Percentiles rank a stretch among this genome's conserved stretches.
phyloP scores from a whole-genome alignment of 2,797 vertebrate genomes.

The Momotus momota region DNA sequence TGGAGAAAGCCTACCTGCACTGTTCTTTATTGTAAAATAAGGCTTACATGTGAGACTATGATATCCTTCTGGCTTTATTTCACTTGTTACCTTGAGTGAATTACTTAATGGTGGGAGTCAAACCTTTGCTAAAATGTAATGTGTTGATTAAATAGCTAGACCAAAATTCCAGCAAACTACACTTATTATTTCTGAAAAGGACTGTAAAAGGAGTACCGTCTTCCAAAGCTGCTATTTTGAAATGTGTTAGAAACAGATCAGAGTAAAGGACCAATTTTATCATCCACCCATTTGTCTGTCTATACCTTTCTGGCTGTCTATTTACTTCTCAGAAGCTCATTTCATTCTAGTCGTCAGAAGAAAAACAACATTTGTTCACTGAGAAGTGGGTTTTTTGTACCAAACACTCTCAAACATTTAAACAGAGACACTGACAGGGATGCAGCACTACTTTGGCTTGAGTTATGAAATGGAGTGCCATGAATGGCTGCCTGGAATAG shows the following conservation, averaged over 20 bases:
- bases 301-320: neutral
- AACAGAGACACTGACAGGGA: neutral
- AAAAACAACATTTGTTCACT: neutral
- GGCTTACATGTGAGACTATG: neutral
- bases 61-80: conserved; percentile 3
- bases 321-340: neutral
- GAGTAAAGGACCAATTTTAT: conserved; percentile 18
- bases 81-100: conserved; percentile 25
- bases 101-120: conserved; percentile 36
- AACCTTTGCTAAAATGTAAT: conserved; percentile 49
- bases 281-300: neutral
- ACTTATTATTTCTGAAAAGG: conserved; percentile 31
- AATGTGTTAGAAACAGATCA: conserved; percentile 3
- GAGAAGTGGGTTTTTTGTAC: neutral
- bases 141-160: conserved; percentile 34
- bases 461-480: neutral
- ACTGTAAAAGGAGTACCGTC: neutral
- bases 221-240: conserved; percentile 45
- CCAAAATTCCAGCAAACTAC: conserved; percentile 11
- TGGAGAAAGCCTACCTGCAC: neutral
- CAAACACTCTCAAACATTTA: neutral
- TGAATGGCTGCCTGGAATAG: neutral
- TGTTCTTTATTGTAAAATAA: conserved; percentile 32
- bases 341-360: neutral
- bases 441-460: neutral